phyloP scores from a whole-genome alignment of 2,113 vertebrate species.

The Gambusia holbrooki region DNA sequence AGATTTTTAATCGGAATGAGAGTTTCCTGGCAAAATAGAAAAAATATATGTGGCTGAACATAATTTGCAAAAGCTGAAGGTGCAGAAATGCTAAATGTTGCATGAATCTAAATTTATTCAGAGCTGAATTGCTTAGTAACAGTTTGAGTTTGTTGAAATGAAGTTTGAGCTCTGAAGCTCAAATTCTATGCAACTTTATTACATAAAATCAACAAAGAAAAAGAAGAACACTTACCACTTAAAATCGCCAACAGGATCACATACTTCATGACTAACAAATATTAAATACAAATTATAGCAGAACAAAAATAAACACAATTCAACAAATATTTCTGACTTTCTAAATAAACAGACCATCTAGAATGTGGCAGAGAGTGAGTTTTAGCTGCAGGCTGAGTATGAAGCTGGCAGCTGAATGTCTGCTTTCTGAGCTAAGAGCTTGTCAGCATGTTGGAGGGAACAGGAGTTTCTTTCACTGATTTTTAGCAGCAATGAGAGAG shows the following conservation, averaged over 20 bases:
- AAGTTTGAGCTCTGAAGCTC: neutral
- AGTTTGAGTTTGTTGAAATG: neutral
- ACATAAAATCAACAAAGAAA: neutral
- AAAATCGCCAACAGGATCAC: constrained; percentile 57
- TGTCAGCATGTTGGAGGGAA: constrained; percentile 38
- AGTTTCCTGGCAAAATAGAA: too few species aligned
- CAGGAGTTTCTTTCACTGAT: constrained; percentile 61
- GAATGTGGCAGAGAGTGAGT: constrained; percentile 8
- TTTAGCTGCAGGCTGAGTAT: constrained; percentile 53
- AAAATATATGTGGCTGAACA: neutral
- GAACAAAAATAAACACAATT: neutral
- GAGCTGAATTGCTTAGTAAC: neutral
- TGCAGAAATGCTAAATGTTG: neutral
- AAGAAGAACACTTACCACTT: constrained; percentile 56
- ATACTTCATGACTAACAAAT: constrained; percentile 56
- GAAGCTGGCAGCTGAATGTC: constrained; percentile 17
- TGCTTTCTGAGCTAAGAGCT: constrained; percentile 39
- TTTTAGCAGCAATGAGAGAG: constrained; percentile 12
- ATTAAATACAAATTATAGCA: neutral
- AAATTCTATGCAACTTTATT: neutral
- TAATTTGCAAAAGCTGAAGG: neutral
- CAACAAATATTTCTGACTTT: neutral
- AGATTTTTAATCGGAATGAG: too few species aligned
- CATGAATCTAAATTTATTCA: neutral
- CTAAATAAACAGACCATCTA: neutral